Conservation (phyloP, 2,888 invertebrate species). For the Orthosia gracilis region DNA sequence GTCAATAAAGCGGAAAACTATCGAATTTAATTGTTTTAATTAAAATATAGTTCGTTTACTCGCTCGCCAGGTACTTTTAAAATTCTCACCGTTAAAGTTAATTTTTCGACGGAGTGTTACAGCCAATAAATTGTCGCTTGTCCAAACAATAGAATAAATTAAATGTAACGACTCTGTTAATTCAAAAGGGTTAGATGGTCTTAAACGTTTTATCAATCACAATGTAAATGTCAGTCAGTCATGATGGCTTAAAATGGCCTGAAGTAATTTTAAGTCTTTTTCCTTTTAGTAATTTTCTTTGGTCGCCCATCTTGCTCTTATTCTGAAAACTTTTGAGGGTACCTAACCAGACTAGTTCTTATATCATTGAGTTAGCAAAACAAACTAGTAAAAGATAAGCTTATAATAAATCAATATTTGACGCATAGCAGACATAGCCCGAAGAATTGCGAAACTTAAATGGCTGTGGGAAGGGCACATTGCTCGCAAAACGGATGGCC, state of each 20-base stretch:
- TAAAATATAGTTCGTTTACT: conserved; percentile 77
- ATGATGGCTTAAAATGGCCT: conserved; percentile 2
- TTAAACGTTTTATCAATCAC: conserved; percentile 55
- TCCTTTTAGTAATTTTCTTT: neutral
- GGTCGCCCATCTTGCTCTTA: no score
- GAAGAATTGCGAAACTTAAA: no score
- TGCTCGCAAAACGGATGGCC: no score
- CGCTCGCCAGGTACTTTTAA: conserved; percentile 42
- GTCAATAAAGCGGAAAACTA: conserved; percentile 87
- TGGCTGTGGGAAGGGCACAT: no score
- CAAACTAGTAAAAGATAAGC: neutral
- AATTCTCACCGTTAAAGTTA: conserved; percentile 40
- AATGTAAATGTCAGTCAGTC: conserved; percentile 31
- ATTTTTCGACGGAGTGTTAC: conserved; percentile 51
- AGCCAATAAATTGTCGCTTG: conserved; percentile 49
- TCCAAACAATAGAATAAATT: conserved; percentile 57
- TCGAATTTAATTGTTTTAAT: conserved; percentile 86
- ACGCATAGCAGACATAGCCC: neutral
- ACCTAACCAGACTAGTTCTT: neutral
- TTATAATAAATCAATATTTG: neutral
- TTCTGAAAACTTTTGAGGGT: neutral
- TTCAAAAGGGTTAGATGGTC: conserved; percentile 41
- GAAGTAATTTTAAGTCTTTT: neutral
- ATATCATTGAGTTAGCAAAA: no score
- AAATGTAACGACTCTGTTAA: conserved; percentile 54